Percentiles rank a stretch among this genome's conserved stretches.
These are phyloP conservation scores for Protobothrops mucrosquamatus DNA, from an alignment of 2,113 vertebrate genomes.

Conservation along the genomic window DNA sequence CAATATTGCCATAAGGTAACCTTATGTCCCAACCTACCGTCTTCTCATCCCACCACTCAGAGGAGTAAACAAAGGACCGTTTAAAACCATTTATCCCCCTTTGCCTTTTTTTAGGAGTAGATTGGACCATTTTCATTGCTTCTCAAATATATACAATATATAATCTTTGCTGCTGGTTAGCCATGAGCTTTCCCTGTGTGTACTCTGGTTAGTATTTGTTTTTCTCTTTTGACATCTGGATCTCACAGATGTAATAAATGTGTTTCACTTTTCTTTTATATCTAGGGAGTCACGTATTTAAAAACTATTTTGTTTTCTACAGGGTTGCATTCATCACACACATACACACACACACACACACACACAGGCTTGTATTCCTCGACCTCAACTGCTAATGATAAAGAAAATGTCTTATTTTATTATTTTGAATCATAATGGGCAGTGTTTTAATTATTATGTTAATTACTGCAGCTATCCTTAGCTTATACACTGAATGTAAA, in stretches of 20 bases:
- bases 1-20: not conserved
- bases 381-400: conserved; percentile 45
- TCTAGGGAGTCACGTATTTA: conserved; percentile 3
- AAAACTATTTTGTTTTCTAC: conserved; percentile 32
- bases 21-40: conserved; percentile 16
- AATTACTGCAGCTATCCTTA: conserved; percentile 49
- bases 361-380: conserved; percentile 23
- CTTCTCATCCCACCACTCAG: not conserved
- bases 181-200: not conserved
- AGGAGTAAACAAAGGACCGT: not conserved
- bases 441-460: conserved; percentile 50
- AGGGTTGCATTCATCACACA: conserved; percentile 9
- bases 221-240: conserved; percentile 12
- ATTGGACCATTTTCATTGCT: not conserved
- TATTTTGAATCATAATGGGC: conserved; percentile 49
- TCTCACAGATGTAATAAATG: conserved; percentile 24
- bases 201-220: conserved; percentile 9
- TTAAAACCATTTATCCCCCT: not conserved
- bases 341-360: not conserved
- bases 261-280: conserved; percentile 1
- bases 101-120: not conserved
- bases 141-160: not conserved
- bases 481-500: conserved; percentile 54
- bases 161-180: not conserved
- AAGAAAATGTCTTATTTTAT: conserved; percentile 34